Conservation (phyloP, 2,888 invertebrate genomes). For the Chrysina gloriosa region DNA sequence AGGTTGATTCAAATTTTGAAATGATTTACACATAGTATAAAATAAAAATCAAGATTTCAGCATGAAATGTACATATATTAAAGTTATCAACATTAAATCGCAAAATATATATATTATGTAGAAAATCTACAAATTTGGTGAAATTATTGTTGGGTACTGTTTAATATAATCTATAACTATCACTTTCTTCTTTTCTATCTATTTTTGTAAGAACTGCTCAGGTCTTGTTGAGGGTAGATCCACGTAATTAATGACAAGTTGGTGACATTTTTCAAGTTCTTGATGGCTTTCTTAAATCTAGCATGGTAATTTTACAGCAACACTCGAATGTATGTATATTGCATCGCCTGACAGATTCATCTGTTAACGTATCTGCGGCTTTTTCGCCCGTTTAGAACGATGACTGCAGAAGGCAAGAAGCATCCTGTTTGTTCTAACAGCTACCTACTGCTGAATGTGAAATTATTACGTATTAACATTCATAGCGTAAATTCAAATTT, state of each 20-base stretch:
- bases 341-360: slow-evolving; percentile 58
- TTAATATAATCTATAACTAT: not conserved
- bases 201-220: not conserved
- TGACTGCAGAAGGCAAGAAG: not conserved
- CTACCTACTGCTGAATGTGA: not conserved
- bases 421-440: not conserved
- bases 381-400: not conserved
- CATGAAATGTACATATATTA: too few relatives aligned
- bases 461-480: not conserved
- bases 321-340: slow-evolving; percentile 56
- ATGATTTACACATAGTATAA: too few relatives aligned
- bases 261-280: slow-evolving; percentile 59
- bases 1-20: too few relatives aligned
- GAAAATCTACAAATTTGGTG: not conserved
- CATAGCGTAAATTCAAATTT: too few relatives aligned
- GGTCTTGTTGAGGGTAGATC: not conserved
- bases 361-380: slow-evolving; percentile 54
- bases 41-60: too few relatives aligned
- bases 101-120: too few relatives aligned
- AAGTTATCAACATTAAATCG: too few relatives aligned
- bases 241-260: slow-evolving; percentile 58
- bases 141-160: not conserved
- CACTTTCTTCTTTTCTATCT: not conserved
- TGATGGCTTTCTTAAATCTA: slow-evolving; percentile 60
- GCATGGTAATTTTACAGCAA: slow-evolving; percentile 59